Base-by-base conservation (phyloP, 1,140 invertebrate genomes). In the Acromyrmex heyeri region DNA sequence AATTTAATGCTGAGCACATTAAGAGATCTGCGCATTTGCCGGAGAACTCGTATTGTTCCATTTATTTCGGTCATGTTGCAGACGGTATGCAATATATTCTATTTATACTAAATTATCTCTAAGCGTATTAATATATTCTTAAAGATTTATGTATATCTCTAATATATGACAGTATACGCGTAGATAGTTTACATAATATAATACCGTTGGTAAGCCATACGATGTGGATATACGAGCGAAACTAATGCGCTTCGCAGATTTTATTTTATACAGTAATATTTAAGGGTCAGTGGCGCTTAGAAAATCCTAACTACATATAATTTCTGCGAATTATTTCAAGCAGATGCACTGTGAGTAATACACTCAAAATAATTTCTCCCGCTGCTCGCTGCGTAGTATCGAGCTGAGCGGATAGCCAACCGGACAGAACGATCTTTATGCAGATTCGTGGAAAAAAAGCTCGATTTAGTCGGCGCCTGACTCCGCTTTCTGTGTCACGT, bases 271-370 rank as follows among this genome's bases (percentile, higher is more conserved):
- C 14, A 27, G 6, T 48, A 44, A 44, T 44, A 21, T 83, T 73
- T 62, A 61, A 82, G 12, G 38, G 30, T 24, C 30, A 24, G 30
- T 27, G 55, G 38, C 38, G 79, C 69, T 81, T 85, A 53, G 59
- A 78, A 55, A 85, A 78, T 78, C n/a, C 5, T 59, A 50, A n/a
- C 73, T 70, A 72, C 38, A 55, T 87, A 87, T 83, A 87, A 85
- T 85, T 87, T 75, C 79, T 64, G 8, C 57, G 86, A 87, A 87
- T 87, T 59, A 86, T 70, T 67, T 85, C 69, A 16, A 69, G 55
- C 86, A 76, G 81, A 87, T 87, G 86, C 81, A 76, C 18, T n/a
- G 64, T 87, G 70, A 87, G 70, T 85, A 87, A 87, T 67, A 59
- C 64, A 85, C 86, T 87, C 30, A 77, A 87, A 87, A 87, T 87